A percentile compares a stretch with the other conserved stretches of the same genome.
These are phyloP conservation scores for Monodelphis domestica DNA, from an alignment of 2,797 vertebrate genomes.

Conservation along the genomic window DNA sequence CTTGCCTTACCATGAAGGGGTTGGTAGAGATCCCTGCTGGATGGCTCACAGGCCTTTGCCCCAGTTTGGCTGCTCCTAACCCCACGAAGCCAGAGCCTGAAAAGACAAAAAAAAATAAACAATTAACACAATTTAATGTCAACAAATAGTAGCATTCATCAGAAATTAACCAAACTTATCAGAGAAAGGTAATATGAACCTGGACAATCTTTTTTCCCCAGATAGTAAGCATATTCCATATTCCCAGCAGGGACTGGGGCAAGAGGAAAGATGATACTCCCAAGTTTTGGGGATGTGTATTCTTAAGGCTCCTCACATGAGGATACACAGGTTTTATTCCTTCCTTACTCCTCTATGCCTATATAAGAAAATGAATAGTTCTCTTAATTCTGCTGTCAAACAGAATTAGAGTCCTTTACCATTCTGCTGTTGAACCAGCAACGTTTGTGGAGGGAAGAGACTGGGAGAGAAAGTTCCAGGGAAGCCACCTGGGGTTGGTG, in stretches of 20 bases:
- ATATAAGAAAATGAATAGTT: neutral
- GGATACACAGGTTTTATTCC: neutral
- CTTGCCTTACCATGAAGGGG: slow-evolving; percentile 81
- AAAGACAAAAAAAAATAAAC: neutral
- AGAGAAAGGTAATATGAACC: neutral
- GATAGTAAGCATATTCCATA: neutral
- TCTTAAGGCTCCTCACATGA: neutral
- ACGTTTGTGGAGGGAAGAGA: slow-evolving; percentile 62
- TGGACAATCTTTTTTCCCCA: neutral
- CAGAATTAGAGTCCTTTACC: slow-evolving; percentile 53
- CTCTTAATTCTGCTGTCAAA: neutral
- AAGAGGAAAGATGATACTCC: neutral
- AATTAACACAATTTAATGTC: neutral
- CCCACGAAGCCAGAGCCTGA: slow-evolving; percentile 75
- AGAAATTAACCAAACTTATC: neutral
- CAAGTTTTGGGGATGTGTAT: neutral
- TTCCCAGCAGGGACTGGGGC: neutral
- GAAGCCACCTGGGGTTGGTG: slow-evolving; percentile 59
- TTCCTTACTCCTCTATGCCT: neutral
- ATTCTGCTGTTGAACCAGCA: slow-evolving; percentile 61
- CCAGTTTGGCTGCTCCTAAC: slow-evolving; percentile 70
- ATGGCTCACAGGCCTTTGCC: slow-evolving; percentile 75
- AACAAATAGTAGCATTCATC: neutral
- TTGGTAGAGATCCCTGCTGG: slow-evolving; percentile 78
- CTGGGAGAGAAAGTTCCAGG: slow-evolving; percentile 57